These are phyloP conservation scores for Microcebus lehilahytsara DNA, from an alignment of 2,113 vertebrate species.

Conservation along the genomic window DNA sequence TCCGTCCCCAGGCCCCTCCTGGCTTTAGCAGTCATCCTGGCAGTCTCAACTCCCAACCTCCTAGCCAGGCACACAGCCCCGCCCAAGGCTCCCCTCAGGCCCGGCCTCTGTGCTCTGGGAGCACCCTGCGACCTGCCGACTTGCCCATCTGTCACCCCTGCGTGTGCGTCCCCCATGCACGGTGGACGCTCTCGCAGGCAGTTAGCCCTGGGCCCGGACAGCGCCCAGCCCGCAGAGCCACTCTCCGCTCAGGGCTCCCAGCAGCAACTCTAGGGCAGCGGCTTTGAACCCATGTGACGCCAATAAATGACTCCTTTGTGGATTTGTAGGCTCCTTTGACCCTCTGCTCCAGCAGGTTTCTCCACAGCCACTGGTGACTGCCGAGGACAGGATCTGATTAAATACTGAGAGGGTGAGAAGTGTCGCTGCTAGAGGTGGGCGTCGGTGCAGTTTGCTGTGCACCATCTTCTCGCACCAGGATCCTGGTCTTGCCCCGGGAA, in stretches of 20 bases:
- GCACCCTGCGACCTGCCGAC: not conserved
- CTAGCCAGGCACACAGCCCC: no score
- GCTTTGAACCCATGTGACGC: not conserved
- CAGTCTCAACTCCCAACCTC: not conserved
- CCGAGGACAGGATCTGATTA: not conserved
- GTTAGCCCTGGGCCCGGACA: not conserved
- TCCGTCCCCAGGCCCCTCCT: no score
- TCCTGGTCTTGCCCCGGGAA: not conserved
- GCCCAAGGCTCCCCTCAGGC: not conserved
- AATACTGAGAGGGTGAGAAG: not conserved
- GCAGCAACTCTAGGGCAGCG: not conserved
- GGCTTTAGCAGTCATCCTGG: no score
- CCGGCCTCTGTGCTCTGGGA: not conserved
- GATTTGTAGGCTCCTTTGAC: not conserved
- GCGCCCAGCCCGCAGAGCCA: not conserved
- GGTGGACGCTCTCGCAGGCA: not conserved
- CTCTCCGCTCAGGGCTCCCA: not conserved
- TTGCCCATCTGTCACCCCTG: fast-evolving
- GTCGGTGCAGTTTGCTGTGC: not conserved
- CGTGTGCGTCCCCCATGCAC: no score
- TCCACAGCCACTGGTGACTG: not conserved
- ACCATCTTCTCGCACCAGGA: not conserved
- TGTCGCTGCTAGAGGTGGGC: not conserved
- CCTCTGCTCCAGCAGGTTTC: not conserved
- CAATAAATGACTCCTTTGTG: not conserved